Base-by-base conservation (phyloP, 2,113 vertebrate genomes). In the Neoarius graeffei region DNA sequence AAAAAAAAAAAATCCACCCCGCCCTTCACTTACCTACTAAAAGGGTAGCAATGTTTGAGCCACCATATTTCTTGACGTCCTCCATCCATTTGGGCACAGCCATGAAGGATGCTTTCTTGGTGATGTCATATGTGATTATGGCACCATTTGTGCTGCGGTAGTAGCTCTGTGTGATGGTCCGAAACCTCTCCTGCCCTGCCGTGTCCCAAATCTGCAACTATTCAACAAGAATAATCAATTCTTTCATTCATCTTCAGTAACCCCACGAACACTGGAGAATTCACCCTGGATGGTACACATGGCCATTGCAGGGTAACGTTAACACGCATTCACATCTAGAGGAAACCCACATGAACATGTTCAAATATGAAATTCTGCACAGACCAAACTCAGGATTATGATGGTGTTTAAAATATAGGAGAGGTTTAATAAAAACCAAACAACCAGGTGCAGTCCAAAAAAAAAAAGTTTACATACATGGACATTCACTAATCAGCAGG, bases 151-250 rank as follows among this genome's bases (percentile, higher is more conserved):
- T 96, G 81, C 97, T 97, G 89, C 97, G 96, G 83, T 97, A 97
- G 20, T 97, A 97, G 79, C 97, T 97, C 95, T 97, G 97, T 0
- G 97, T 97, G 93, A 97, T 97, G 59, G 97, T 97, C 13, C 97
- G 95, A 91, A 97, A 97, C 1, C 97, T 91, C 91, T 97, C 97
- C 94, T 97, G 97, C 69, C 97, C 97, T 0, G 97, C 97, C 0
- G 97, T 97, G 93, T 97, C 97, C 97, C 97, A 97, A 90, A 97
- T 97, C 95, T 97, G 97, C 92, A 97, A 90, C 97, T 97, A 76
- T n/a, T 85, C 1, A 82, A 90, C 62, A 89, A 57, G 6, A 84
- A 25, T 11, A 25, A 50, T 59, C 42, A n/a, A 79, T 57, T 81
- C 14, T 30, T 15, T 69, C 67, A 35, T 80, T 80, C 6, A 79